Conservation (phyloP, 2,888 invertebrate genomes). For the Laspeyria flexula region DNA sequence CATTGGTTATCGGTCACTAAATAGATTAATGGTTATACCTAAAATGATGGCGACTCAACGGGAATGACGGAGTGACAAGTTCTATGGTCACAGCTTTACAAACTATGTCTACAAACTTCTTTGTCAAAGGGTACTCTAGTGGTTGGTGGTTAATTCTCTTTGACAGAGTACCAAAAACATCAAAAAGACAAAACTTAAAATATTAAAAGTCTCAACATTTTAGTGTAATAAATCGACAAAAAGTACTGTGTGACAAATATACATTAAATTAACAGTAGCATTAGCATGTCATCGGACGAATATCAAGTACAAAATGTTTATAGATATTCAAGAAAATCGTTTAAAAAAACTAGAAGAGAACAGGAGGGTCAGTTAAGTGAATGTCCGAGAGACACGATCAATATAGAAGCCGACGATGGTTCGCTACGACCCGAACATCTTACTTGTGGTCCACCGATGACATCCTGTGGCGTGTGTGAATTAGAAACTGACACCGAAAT, state of each 20-base stretch:
- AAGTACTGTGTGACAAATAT: background rate
- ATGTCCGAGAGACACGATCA: constrained; percentile 48
- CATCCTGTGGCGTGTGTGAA: constrained; percentile 66
- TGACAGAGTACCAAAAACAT: too few species aligned
- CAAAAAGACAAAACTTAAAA: background rate
- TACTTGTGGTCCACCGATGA: constrained; percentile 12
- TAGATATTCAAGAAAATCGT: constrained; percentile 71
- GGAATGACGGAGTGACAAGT: too few species aligned
- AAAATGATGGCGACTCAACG: too few species aligned
- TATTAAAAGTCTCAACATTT: constrained; percentile 1
- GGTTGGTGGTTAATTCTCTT: too few species aligned
- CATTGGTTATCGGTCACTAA: too few species aligned
- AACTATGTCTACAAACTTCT: too few species aligned
- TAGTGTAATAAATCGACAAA: background rate
- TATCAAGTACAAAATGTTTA: constrained; percentile 71
- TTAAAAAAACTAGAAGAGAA: constrained; percentile 59
- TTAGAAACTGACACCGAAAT: constrained; percentile 67
- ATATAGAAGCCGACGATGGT: constrained; percentile 46
- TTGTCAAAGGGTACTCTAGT: too few species aligned
- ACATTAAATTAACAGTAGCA: background rate
- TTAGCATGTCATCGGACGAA: constrained; percentile 66
- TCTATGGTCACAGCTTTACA: too few species aligned
- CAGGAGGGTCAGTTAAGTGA: constrained; percentile 53
- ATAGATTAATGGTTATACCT: too few species aligned
- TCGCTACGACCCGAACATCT: constrained; percentile 56